Evolutionary conservation across 2,113 vertebrate species (phyloP).

Genomic region (Orthonyx spaldingii): DNA sequence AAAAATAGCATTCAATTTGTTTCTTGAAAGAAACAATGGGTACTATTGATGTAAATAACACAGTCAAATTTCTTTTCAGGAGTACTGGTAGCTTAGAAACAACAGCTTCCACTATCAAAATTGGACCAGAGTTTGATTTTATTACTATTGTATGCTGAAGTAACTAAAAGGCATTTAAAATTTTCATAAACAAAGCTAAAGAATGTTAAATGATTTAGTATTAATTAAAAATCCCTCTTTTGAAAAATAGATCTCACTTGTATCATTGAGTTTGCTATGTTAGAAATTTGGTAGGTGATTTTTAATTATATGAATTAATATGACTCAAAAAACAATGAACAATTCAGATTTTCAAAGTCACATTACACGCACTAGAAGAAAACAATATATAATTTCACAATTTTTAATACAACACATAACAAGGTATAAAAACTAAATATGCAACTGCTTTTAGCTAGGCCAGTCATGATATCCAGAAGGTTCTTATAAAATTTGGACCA

Average conservation of each 20-base stretch:
- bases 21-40: background rate
- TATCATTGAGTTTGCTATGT: background rate
- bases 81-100: background rate
- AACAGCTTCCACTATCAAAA: background rate
- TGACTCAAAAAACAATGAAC: background rate
- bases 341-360: background rate
- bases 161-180: background rate
- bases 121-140: background rate
- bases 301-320: background rate
- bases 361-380: background rate
- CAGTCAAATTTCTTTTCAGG: background rate
- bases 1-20: background rate
- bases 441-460: background rate
- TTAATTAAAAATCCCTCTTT: background rate
- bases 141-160: background rate
- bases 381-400: background rate
- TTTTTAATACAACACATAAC: background rate
- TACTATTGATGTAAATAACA: background rate
- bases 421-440: background rate
- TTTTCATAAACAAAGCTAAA: background rate
- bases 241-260: background rate
- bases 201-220: background rate
- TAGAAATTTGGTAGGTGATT: background rate
- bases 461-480: background rate
- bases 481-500: background rate